Conservation (phyloP, 2,888 invertebrate species). For the Julus scandinavius region DNA sequence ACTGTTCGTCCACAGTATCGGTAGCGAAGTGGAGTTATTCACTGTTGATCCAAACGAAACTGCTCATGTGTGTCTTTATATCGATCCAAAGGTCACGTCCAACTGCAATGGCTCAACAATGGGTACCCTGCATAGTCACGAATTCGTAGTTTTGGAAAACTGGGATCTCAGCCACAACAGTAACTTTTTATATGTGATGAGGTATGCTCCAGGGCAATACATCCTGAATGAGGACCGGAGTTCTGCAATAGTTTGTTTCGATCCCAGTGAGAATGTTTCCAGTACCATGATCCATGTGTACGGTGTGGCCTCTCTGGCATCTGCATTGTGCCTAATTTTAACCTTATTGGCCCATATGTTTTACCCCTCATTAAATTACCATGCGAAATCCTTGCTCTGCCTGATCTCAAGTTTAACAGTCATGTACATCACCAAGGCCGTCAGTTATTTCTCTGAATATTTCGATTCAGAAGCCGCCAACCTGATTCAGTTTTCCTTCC, state of each 20-base stretch:
- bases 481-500: conserved; percentile 13
- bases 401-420: neutral
- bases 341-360: conserved; percentile 19
- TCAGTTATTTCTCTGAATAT: neutral
- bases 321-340: conserved; percentile 32
- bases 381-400: conserved; percentile 46
- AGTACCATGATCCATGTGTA: neutral
- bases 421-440: conserved; percentile 42
- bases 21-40: neutral
- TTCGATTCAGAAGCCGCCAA: neutral
- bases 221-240: neutral
- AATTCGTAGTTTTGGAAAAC: neutral
- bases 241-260: neutral
- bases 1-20: neutral
- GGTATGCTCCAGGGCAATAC: neutral
- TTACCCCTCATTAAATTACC: conserved; percentile 50
- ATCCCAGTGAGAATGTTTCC: neutral
- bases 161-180: neutral
- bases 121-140: neutral
- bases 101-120: no score
- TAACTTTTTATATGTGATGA: neutral
- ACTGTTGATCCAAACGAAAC: neutral
- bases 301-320: conserved; percentile 1
- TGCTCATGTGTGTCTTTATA: neutral
- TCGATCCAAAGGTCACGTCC: neutral